Evolutionary conservation across 1,140 invertebrate genomes (phyloP).

Genomic region (Aphis gossypii): DNA sequence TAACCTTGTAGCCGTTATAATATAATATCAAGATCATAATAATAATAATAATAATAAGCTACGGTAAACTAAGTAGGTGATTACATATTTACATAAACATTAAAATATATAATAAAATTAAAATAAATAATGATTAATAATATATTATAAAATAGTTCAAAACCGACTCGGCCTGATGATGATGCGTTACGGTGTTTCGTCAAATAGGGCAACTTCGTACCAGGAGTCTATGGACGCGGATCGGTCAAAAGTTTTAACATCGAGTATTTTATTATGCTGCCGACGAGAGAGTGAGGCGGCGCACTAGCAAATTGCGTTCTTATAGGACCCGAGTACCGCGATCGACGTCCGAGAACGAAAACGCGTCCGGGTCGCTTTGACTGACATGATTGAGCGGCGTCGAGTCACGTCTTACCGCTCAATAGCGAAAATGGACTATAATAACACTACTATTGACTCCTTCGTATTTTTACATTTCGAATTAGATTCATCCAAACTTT

Average conservation of each 20-base stretch:
- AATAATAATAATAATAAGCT: too few relatives aligned
- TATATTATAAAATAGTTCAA: too few relatives aligned
- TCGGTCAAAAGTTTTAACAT: too few relatives aligned
- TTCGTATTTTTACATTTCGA: neutral
- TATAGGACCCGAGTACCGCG: neutral
- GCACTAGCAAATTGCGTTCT: neutral
- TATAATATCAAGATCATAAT: too few relatives aligned
- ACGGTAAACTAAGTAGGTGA: neutral
- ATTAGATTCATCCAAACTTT: too few relatives aligned
- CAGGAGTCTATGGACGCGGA: neutral
- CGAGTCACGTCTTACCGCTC: too few relatives aligned
- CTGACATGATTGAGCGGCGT: neutral
- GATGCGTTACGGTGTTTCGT: constrained; percentile 29
- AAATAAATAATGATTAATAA: too few relatives aligned
- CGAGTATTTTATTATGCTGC: neutral
- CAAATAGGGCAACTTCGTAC: constrained; percentile 36
- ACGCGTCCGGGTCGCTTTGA: neutral
- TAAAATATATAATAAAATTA: too few relatives aligned
- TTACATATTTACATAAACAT: too few relatives aligned
- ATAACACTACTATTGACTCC: too few relatives aligned
- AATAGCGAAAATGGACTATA: too few relatives aligned
- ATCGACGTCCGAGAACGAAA: constrained; percentile 9
- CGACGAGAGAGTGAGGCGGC: neutral
- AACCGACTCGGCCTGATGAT: neutral
- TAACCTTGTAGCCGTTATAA: too few relatives aligned